Evolutionary conservation across 2,888 invertebrate genomes (phyloP).

Genomic region (Cheilosia grossa): DNA sequence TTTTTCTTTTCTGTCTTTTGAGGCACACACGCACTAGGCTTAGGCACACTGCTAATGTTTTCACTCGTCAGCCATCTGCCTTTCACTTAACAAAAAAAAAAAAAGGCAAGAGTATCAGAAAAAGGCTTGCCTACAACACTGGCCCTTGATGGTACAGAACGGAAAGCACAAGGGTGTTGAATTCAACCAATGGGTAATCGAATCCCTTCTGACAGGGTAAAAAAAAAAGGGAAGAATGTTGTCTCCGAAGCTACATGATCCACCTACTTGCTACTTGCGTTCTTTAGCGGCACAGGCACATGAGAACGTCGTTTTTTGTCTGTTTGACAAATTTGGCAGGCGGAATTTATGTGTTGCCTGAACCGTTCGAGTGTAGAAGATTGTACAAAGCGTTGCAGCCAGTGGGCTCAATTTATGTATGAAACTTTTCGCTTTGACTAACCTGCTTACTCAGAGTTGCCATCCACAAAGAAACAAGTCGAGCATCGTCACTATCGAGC

Average conservation of each 20-base stretch:
- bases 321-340: background rate
- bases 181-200: too few relatives aligned
- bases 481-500: background rate
- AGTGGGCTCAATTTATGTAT: background rate
- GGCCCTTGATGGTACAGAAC: too few relatives aligned
- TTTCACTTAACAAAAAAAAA: background rate
- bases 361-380: too few relatives aligned
- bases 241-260: background rate
- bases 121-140: background rate
- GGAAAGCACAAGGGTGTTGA: too few relatives aligned
- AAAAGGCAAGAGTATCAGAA: background rate
- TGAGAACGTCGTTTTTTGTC: background rate
- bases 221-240: background rate
- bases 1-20: background rate
- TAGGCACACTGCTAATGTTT: background rate
- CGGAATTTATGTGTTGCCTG: background rate
- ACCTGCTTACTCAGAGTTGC: slow-evolving; percentile 19
- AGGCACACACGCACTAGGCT: background rate
- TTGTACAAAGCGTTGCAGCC: background rate
- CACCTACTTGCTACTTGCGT: background rate
- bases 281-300: slow-evolving; percentile 28
- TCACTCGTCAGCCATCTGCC: background rate
- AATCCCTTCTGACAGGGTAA: too few relatives aligned
- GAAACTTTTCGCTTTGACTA: slow-evolving; percentile 1
- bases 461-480: slow-evolving; percentile 7